Base-by-base conservation (phyloP, 2,113 vertebrate species). In the Cairina moschata region DNA sequence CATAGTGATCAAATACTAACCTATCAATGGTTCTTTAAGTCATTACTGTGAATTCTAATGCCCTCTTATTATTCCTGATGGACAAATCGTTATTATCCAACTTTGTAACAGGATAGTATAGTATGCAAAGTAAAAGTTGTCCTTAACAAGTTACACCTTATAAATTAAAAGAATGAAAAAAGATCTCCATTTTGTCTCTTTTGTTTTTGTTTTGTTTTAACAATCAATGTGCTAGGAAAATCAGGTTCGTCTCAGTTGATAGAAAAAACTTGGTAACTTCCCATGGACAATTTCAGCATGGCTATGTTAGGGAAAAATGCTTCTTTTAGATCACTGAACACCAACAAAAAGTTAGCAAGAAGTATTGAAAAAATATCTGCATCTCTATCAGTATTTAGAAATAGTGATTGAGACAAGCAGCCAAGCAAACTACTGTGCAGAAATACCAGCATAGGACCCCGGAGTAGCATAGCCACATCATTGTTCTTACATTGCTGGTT, bases 1-100 rank as follows among this genome's bases (percentile, higher is more conserved):
- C 88, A 88, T 74, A 38, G 86, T 78, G 65, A 95, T 75, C 65
- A 97, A 86, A 97, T 87, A 96, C 93, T 97, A 94, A 71, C 69
- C 71, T 95, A 81, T 95, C 95, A 97, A 65, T 71, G 86, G 79
- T 58, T 92, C 62, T 91, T 31, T 91, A 95, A 83, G 92, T 92
- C 11, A n/a, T 91, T 80, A 72, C 72, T 94, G 94, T 92, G 87
- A 81, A 60, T 93, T 96, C 77, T 95, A 82, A 90, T 66, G 42
- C 58, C 83, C 40, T 95, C 69, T 92, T 74, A 81, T 71, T 95
- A 86, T 78, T 88, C 69, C 63, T 95, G 14, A 60, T 85, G 50
- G 90, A 89, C 91, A 38, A n/a, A 92, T 72, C 46, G 80, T 92
- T 96, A 86, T 91, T 92, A 88, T 55, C 58, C 54, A 62, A 81